phyloP scores from a whole-genome alignment of 1,140 invertebrate species.

The Calosoma granatense region DNA sequence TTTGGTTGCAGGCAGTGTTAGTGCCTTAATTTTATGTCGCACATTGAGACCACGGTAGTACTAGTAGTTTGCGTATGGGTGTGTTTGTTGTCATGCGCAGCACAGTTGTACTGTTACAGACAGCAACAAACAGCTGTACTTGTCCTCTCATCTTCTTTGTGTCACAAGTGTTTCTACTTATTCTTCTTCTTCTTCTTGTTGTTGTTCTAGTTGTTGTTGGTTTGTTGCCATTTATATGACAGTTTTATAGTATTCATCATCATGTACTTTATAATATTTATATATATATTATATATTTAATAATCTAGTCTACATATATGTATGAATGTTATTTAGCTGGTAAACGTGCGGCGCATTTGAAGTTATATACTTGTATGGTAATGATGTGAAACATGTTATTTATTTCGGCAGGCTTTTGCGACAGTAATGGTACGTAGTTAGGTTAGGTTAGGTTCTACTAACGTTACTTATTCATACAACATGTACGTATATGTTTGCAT shows the following conservation, averaged over 20 bases:
- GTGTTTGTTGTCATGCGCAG: not conserved
- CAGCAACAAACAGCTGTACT: no score
- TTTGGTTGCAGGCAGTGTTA: conserved; percentile 8
- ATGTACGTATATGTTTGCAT: no score
- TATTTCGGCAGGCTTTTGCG: not conserved
- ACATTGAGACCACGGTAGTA: conserved; percentile 4
- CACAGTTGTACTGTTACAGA: not conserved
- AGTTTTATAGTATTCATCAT: not conserved
- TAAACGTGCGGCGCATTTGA: conserved; percentile 5
- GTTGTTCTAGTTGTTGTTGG: no score
- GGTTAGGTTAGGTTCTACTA: no score
- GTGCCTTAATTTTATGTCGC: not conserved
- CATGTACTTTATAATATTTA: conserved; percentile 9
- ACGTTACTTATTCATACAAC: no score
- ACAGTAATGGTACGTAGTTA: no score
- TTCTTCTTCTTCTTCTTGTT: not conserved
- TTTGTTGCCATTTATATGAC: no score
- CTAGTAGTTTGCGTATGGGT: not conserved
- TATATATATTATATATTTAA: conserved; percentile 6
- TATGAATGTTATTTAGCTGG: conserved; percentile 8
- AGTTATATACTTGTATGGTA: no score
- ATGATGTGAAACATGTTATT: not conserved
- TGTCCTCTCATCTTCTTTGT: no score
- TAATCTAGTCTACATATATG: conserved; percentile 6
- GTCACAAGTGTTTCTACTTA: not conserved